A percentile compares a stretch with the other conserved stretches of the same genome.
Evolutionary conservation across 2,113 vertebrate species (phyloP).

Genomic region (Spheniscus mendiculus): DNA sequence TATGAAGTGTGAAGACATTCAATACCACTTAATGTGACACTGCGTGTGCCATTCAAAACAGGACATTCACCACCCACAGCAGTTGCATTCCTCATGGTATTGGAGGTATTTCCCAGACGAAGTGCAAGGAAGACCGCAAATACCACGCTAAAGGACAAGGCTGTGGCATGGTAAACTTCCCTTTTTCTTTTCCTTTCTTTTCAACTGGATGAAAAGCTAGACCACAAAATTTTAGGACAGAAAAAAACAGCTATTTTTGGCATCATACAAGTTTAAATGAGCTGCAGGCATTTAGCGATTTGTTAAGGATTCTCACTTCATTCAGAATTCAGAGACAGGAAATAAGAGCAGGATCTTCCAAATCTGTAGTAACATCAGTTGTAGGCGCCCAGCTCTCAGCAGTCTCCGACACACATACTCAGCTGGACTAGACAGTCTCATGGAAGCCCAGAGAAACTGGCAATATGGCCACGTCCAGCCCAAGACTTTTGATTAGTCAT

Average conservation of each 20-base stretch:
- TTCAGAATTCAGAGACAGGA: background rate
- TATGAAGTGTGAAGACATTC: background rate
- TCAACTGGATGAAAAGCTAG: background rate
- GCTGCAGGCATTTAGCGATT: background rate
- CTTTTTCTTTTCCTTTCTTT: constrained; percentile 22
- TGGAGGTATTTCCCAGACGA: constrained; percentile 33
- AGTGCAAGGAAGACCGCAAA: constrained; percentile 25
- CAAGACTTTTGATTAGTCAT: background rate
- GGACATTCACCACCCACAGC: constrained; percentile 37
- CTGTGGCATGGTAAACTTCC: background rate
- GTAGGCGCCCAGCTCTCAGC: background rate
- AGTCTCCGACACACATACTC: background rate
- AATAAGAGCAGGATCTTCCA: background rate
- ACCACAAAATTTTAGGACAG: background rate
- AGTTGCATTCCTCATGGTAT: constrained; percentile 9
- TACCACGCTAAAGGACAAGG: background rate
- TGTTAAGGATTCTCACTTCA: background rate
- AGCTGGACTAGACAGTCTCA: background rate
- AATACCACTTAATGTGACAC: constrained; percentile 31
- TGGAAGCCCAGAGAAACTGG: background rate
- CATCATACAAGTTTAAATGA: background rate
- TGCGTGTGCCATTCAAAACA: constrained; percentile 32
- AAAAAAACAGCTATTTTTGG: background rate
- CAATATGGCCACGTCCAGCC: accelerated
- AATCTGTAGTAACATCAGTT: background rate